A percentile compares a stretch with the other conserved stretches of the same genome.
These are phyloP conservation scores for Chlorops oryzae DNA, from an alignment of 1,140 invertebrate species.

Conservation along the genomic window DNA sequence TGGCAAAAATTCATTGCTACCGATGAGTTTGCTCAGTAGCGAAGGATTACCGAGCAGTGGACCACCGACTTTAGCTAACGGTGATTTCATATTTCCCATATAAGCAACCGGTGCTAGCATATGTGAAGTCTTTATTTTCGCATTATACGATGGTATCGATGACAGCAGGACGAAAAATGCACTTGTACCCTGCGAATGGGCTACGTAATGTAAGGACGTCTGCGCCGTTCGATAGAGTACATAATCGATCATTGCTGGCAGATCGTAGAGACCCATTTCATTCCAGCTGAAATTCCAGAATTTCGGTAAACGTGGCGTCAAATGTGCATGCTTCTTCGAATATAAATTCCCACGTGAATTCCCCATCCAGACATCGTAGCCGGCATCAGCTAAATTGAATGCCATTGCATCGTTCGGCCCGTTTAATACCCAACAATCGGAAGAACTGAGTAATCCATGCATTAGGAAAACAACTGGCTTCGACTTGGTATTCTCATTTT, in stretches of 20 bases:
- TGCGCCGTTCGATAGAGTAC: conserved; percentile 55
- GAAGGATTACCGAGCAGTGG: conserved; percentile 22
- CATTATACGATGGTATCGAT: conserved; percentile 54
- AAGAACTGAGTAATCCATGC: conserved; percentile 73
- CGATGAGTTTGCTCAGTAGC: conserved; percentile 16
- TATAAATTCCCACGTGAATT: conserved; percentile 63
- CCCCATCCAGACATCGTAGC: conserved; percentile 63
- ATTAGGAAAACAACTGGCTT: conserved; percentile 58
- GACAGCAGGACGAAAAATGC: conserved; percentile 53
- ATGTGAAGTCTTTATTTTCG: conserved; percentile 51
- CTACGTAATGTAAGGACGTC: conserved; percentile 56
- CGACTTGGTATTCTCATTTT: conserved; percentile 23
- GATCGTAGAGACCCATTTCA: conserved; percentile 63
- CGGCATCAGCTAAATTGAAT: conserved; percentile 59
- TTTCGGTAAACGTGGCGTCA: conserved; percentile 51
- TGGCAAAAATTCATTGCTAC: conserved; percentile 34
- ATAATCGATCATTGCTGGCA: conserved; percentile 64
- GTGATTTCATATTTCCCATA: conserved; percentile 30
- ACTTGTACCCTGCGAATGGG: conserved; percentile 58
- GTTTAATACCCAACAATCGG: conserved; percentile 67
- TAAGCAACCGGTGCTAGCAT: conserved; percentile 57
- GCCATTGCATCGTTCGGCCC: conserved; percentile 55
- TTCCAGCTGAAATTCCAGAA: conserved; percentile 61
- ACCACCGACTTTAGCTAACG: background rate
- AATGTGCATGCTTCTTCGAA: conserved; percentile 53